Conservation (phyloP, 2,888 invertebrate genomes). For the Coremacera marginata region DNA sequence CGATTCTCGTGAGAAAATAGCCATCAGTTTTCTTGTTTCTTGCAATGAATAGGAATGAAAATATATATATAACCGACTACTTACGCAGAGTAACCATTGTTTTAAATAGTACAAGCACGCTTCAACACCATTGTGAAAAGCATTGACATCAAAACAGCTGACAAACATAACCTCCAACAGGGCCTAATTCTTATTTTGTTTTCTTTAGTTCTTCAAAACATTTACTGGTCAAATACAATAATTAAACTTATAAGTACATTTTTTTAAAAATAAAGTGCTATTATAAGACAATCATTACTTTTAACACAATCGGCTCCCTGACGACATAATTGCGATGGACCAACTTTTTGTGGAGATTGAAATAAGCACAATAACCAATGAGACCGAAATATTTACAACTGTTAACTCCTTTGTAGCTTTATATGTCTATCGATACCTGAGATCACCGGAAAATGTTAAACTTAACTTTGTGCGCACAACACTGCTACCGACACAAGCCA, state of each 20-base stretch:
- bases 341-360: slow-evolving; percentile 66
- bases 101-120: too few relatives aligned
- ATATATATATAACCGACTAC: too few relatives aligned
- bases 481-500: slow-evolving; percentile 45
- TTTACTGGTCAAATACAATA: background rate
- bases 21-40: too few relatives aligned
- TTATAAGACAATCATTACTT: too few relatives aligned
- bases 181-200: background rate
- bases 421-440: slow-evolving; percentile 75
- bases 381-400: slow-evolving; percentile 68
- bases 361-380: slow-evolving; percentile 57
- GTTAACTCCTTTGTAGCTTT: slow-evolving; percentile 77
- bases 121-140: background rate
- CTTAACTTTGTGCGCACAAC: slow-evolving; percentile 66
- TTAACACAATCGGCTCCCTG: too few relatives aligned
- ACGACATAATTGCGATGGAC: slow-evolving; percentile 56
- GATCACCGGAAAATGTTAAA: slow-evolving; percentile 69
- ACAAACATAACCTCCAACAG: background rate
- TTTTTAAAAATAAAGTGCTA: background rate
- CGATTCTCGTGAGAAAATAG: too few relatives aligned
- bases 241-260: background rate
- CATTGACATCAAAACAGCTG: background rate
- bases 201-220: background rate
- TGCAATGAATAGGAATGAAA: too few relatives aligned
- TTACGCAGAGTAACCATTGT: too few relatives aligned